Conservation (phyloP, 2,797 vertebrate genomes). For the Epinephelus malabaricus region DNA sequence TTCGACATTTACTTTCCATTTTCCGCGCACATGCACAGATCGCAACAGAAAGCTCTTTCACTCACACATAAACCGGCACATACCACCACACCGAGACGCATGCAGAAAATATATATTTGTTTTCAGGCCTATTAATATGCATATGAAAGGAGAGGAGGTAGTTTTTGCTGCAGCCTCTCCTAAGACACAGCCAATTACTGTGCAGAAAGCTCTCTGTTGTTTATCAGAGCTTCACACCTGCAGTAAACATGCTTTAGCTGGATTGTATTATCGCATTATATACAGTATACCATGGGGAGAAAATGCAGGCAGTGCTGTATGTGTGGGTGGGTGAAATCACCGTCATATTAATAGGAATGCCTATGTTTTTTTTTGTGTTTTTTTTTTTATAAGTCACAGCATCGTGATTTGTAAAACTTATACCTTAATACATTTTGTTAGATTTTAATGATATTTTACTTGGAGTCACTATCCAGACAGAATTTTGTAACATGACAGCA, state of each 20-base stretch:
- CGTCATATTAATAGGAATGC: slow-evolving; percentile 5
- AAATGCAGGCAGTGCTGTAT: slow-evolving; percentile 21
- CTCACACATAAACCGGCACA: slow-evolving; percentile 15
- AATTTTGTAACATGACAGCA: not conserved
- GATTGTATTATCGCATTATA: slow-evolving; percentile 53
- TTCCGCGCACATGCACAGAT: slow-evolving; percentile 32
- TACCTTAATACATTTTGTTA: not conserved
- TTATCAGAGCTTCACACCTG: slow-evolving; percentile 72
- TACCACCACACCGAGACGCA: slow-evolving; percentile 17
- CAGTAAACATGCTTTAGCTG: slow-evolving; percentile 59
- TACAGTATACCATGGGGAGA: slow-evolving; percentile 17
- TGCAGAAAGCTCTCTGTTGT: slow-evolving; percentile 51
- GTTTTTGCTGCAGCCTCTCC: slow-evolving; percentile 48
- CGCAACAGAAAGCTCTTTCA: slow-evolving; percentile 12
- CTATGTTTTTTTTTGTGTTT: not conserved
- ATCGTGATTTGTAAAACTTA: not conserved
- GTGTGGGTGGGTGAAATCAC: slow-evolving; percentile 4
- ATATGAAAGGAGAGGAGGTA: slow-evolving; percentile 45
- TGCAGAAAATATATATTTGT: slow-evolving; percentile 41
- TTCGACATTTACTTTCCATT: slow-evolving; percentile 60
- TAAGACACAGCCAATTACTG: slow-evolving; percentile 61
- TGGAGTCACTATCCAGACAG: not conserved
- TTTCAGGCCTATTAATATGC: slow-evolving; percentile 61
- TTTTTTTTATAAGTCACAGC: not conserved
- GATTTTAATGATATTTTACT: not conserved